Evolutionary conservation across 2,888 invertebrate genomes (phyloP).

Genomic region (Orthosia cruda): DNA sequence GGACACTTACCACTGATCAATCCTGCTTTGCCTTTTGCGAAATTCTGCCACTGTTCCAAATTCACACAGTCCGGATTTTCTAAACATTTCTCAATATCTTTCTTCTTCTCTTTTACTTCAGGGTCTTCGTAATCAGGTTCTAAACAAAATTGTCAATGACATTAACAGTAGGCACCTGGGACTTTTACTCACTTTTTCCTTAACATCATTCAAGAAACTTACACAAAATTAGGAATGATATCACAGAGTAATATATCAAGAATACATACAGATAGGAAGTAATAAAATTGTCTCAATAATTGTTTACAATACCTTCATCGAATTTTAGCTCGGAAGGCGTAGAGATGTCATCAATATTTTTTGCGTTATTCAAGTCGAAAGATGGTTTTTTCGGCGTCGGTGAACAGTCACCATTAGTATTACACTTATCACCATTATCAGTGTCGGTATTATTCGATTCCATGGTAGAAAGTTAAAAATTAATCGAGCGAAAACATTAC

Average conservation of each 20-base stretch:
- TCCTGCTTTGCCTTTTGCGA: constrained; percentile 93
- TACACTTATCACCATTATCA: constrained; percentile 81
- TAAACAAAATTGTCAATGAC: constrained; percentile 70
- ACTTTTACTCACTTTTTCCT: constrained; percentile 72
- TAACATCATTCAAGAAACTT: neutral
- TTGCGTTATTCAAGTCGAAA: constrained; percentile 83
- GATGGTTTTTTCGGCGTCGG: constrained; percentile 76
- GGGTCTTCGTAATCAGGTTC: constrained; percentile 93
- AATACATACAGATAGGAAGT: constrained; percentile 67
- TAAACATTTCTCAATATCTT: constrained; percentile 92
- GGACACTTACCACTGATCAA: constrained; percentile 92
- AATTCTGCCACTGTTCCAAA: constrained; percentile 91
- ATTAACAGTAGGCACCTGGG: constrained; percentile 45
- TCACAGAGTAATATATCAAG: constrained; percentile 32
- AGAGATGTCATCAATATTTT: constrained; percentile 91
- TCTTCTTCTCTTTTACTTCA: constrained; percentile 92
- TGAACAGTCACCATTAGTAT: constrained; percentile 84
- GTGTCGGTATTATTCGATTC: constrained; percentile 83
- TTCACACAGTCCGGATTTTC: constrained; percentile 85
- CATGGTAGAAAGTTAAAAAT: constrained; percentile 83
- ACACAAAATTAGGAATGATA: constrained; percentile 27
- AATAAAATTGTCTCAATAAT: constrained; percentile 69
- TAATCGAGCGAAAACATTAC: constrained; percentile 88
- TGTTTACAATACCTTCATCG: constrained; percentile 93
- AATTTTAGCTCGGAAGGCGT: constrained; percentile 93